Base-by-base conservation (phyloP, 2,797 vertebrate genomes). In the Tapirus indicus region DNA sequence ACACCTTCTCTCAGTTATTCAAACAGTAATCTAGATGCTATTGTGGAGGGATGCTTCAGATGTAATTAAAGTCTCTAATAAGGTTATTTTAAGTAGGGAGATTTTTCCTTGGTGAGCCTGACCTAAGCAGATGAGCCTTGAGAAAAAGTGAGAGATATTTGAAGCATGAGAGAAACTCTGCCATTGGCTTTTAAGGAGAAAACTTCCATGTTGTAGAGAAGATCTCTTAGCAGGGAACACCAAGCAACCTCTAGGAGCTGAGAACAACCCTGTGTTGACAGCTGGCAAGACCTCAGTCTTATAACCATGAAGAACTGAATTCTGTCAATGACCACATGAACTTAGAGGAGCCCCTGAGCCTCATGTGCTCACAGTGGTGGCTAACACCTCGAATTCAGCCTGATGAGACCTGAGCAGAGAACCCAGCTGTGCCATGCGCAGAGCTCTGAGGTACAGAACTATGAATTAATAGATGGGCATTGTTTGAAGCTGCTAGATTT, bases 121-220 rank as follows among this genome's bases (percentile, higher is more conserved):
- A 41, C 35, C 49, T 62, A 85, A 78, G 23, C 56, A 56, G 11
- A 58, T 35, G 27, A 92, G 27, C 9, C 11, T 62, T 79, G 54
- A 88, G 38, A 41, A 91, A 90, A 89, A 66, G 27, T 58, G n/a
- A 71, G 49, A 91, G n/a, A n/a, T 58, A 88, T 44, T 23, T 52
- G 56, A 95, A 69, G 5, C 3, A 23, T 10, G 0, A 18, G 11
- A 52, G 41, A 84, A 77, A 77, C 49, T 75, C 52, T 78, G 56
- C 23, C 60, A 1, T 68, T 93, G 47, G 14, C 13, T 93, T 72
- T 74, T 66, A 78, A 32, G 60, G 13, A 85, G 18, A 78, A 84
- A 52, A 68, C 2, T 20, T 60, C 14, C 13, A 32, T 47, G 12
- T 58, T 44, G 7, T 49, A 38, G 5, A 93, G 13, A 17, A 35